These are phyloP conservation scores for Aplysia californica DNA, from an alignment of 1,140 invertebrate species.

Conservation along the genomic window DNA sequence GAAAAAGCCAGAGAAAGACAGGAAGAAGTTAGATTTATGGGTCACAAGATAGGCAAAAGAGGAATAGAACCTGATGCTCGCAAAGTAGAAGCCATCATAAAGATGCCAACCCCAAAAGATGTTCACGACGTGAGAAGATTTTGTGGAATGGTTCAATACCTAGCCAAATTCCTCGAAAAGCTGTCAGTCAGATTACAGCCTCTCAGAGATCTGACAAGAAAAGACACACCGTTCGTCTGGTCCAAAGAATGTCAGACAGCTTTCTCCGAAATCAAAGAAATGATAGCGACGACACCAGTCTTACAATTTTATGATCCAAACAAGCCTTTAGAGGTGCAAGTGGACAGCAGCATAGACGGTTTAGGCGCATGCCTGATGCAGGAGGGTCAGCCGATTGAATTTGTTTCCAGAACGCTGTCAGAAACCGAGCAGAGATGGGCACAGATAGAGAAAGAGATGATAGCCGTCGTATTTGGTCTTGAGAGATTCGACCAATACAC, in stretches of 20 bases:
- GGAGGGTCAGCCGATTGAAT: slow-evolving; percentile 67
- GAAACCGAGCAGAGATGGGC: slow-evolving; percentile 66
- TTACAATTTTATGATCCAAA: slow-evolving; percentile 44
- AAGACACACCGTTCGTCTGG: not conserved
- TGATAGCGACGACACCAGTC: slow-evolving; percentile 35
- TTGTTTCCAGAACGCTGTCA: slow-evolving; percentile 67
- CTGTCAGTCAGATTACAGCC: slow-evolving; percentile 18
- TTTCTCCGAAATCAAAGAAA: not conserved
- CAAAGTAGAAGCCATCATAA: slow-evolving; percentile 45
- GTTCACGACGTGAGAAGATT: slow-evolving; percentile 13
- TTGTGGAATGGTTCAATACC: slow-evolving; percentile 23
- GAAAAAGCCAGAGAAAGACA: slow-evolving; percentile 28
- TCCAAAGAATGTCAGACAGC: not conserved
- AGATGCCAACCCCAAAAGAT: slow-evolving; percentile 52
- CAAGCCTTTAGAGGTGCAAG: slow-evolving; percentile 39
- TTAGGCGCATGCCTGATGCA: slow-evolving; percentile 68
- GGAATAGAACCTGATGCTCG: slow-evolving; percentile 53
- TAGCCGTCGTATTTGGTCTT: slow-evolving; percentile 40
- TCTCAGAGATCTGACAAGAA: slow-evolving; percentile 23
- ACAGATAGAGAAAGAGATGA: slow-evolving; percentile 70
- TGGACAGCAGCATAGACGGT: slow-evolving; percentile 49
- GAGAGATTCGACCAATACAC: slow-evolving; percentile 55
- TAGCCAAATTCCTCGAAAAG: slow-evolving; percentile 23
- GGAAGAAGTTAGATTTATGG: slow-evolving; percentile 42
- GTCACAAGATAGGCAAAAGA: slow-evolving; percentile 40